A percentile compares a stretch with the other conserved stretches of the same genome.
Evolutionary conservation across 1,140 invertebrate species (phyloP).

Genomic region (Scaptodrosophila lebanonensis): DNA sequence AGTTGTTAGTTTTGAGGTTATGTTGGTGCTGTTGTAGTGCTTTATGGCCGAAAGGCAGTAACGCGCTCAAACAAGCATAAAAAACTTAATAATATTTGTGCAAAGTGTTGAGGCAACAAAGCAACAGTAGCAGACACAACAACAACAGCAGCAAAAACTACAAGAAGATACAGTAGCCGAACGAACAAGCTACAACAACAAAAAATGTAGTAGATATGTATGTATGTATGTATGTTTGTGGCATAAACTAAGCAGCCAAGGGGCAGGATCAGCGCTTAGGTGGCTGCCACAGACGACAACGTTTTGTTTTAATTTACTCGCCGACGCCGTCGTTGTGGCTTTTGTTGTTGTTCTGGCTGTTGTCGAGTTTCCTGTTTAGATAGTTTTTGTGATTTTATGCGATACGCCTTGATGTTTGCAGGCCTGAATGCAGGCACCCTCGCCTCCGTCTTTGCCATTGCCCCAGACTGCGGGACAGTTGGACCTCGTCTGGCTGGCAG

Average conservation of each 20-base stretch:
- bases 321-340: slow-evolving; percentile 35
- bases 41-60: slow-evolving; percentile 30
- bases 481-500: slow-evolving; percentile 22
- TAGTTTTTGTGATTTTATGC: slow-evolving; percentile 67
- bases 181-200: slow-evolving; percentile 14
- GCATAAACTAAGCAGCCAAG: slow-evolving; percentile 8
- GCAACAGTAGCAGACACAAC: slow-evolving; percentile 54
- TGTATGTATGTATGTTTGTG: no score
- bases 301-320: slow-evolving; percentile 72
- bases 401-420: slow-evolving; percentile 56
- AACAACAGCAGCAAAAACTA: slow-evolving; percentile 20
- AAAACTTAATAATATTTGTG: slow-evolving; percentile 68
- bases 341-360: slow-evolving; percentile 24
- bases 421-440: neutral
- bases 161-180: slow-evolving; percentile 32
- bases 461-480: no score
- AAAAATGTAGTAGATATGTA: slow-evolving; percentile 12
- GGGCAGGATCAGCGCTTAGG: slow-evolving; percentile 41
- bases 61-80: slow-evolving; percentile 35
- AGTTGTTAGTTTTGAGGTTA: no score
- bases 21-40: no score
- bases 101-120: slow-evolving; percentile 65
- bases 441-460: neutral
- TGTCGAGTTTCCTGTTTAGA: slow-evolving; percentile 70
- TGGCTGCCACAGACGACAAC: slow-evolving; percentile 46